Evolutionary conservation across 2,797 vertebrate species (phyloP).

Genomic region (Enoplosus armatus): DNA sequence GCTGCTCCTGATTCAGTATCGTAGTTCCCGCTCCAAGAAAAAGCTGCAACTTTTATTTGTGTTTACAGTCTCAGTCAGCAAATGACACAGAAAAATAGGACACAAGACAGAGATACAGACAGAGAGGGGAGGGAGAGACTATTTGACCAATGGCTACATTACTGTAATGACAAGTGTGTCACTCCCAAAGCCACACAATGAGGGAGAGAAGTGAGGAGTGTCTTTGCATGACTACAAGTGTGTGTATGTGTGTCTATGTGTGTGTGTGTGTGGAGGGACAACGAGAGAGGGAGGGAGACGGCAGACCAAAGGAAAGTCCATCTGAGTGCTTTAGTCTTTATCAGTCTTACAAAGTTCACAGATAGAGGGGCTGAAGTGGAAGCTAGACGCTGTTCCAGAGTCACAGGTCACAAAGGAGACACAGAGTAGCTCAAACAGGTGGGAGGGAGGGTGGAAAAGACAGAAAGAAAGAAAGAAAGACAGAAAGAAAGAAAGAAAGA

Average conservation of each 20-base stretch:
- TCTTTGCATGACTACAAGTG: constrained; percentile 37
- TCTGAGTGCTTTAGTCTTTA: constrained; percentile 82
- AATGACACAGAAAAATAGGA: constrained; percentile 45
- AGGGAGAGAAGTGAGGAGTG: constrained; percentile 54
- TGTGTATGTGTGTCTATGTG: constrained; percentile 32
- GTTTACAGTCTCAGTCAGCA: constrained; percentile 42
- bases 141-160: constrained; percentile 70
- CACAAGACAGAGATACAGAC: constrained; percentile 39
- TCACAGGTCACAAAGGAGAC: constrained; percentile 86
- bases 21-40: constrained; percentile 54
- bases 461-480: neutral
- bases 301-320: constrained; percentile 78
- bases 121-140: constrained; percentile 57
- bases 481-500: neutral
- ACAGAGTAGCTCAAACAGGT: constrained; percentile 66
- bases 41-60: constrained; percentile 59
- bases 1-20: constrained; percentile 56
- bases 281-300: constrained; percentile 43
- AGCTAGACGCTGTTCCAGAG: constrained; percentile 79
- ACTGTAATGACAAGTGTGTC: constrained; percentile 80
- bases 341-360: constrained; percentile 92
- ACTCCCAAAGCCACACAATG: constrained; percentile 73
- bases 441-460: constrained; percentile 22
- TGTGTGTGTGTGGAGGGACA: constrained; percentile 31
- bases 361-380: constrained; percentile 85